Percentiles rank a stretch among this genome's conserved stretches.
phyloP scores from a whole-genome alignment of 2,888 invertebrate species.

The Chaetoderma sp. region DNA sequence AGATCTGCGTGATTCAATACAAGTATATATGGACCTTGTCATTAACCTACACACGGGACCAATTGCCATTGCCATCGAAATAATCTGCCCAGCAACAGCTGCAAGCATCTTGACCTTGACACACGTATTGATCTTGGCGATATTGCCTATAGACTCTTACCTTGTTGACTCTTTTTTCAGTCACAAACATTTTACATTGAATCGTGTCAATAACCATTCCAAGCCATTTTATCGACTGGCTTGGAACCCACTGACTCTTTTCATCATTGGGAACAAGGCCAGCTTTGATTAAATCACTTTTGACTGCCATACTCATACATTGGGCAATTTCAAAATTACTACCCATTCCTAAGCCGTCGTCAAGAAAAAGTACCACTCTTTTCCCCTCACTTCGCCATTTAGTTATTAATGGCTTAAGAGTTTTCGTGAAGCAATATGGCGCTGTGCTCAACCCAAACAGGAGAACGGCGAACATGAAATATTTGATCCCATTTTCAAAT shows the following conservation, averaged over 20 bases:
- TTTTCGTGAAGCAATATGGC: neutral
- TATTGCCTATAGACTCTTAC: neutral
- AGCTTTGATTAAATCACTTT: neutral
- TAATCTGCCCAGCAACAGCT: neutral
- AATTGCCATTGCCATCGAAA: neutral
- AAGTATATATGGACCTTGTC: neutral
- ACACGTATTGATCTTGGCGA: neutral
- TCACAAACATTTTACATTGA: neutral
- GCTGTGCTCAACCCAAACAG: neutral
- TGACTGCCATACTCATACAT: neutral
- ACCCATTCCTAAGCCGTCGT: neutral
- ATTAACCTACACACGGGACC: neutral
- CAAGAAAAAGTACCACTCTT: neutral
- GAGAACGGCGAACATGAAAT: neutral
- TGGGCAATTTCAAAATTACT: neutral
- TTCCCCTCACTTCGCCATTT: neutral
- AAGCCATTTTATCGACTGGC: neutral
- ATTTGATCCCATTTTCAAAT: neutral
- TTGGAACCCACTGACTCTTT: neutral
- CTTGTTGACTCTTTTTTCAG: neutral
- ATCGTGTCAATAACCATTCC: neutral
- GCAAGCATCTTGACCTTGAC: neutral
- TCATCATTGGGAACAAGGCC: neutral
- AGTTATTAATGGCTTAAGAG: neutral
- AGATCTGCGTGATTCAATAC: neutral